These are phyloP conservation scores for Tragelaphus buxtoni DNA, from an alignment of 2,113 vertebrate species.

Conservation along the genomic window DNA sequence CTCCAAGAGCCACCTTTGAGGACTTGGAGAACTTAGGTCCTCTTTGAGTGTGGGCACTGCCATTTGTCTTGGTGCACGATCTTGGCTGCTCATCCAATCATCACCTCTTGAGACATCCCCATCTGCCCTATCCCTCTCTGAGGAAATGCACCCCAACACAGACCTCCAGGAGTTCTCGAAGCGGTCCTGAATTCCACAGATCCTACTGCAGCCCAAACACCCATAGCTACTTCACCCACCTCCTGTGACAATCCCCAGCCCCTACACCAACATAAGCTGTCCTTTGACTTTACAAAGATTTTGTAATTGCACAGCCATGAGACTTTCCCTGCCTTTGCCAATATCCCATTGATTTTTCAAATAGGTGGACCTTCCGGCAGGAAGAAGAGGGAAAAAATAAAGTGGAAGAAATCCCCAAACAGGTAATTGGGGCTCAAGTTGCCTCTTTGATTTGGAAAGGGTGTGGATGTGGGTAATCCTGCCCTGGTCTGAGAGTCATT, in stretches of 20 bases:
- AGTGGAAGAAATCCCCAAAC: background rate
- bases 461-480: conserved; percentile 49
- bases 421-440: background rate
- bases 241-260: background rate
- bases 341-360: background rate
- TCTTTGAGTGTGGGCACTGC: background rate
- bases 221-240: background rate
- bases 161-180: background rate
- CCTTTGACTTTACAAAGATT: background rate
- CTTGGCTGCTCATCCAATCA: background rate
- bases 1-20: background rate
- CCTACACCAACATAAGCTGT: background rate
- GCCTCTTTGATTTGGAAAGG: conserved; percentile 33
- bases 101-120: background rate
- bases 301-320: background rate
- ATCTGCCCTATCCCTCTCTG: background rate
- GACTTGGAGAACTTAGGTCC: background rate
- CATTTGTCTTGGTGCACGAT: background rate
- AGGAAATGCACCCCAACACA: background rate
- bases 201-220: background rate
- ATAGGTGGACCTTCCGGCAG: background rate
- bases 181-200: background rate
- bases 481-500: conserved; percentile 66
- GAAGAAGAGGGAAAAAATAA: background rate
- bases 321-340: background rate